These are phyloP conservation scores for Aphelenchoides bicaudatus DNA, from an alignment of 2,888 invertebrate species.

Conservation along the genomic window DNA sequence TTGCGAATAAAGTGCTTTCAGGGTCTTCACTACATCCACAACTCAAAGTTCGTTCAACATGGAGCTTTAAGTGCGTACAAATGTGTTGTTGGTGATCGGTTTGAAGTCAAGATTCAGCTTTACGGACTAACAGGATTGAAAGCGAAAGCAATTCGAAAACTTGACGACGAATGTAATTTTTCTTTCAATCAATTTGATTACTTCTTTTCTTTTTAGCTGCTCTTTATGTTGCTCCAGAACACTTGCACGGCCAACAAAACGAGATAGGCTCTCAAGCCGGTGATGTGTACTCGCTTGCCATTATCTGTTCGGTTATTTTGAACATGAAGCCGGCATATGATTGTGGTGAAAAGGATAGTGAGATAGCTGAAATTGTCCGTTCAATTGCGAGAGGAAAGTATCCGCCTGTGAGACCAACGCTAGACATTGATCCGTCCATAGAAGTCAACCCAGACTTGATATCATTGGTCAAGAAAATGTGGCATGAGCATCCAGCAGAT, in stretches of 20 bases:
- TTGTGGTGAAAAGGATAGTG: no score
- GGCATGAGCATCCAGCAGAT: background rate
- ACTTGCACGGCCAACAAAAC: slow-evolving; percentile 28
- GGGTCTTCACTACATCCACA: slow-evolving; percentile 22
- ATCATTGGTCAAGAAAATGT: background rate
- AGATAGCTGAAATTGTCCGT: slow-evolving; percentile 9
- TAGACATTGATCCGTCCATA: background rate
- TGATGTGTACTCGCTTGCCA: slow-evolving; percentile 18
- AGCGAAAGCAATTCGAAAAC: background rate
- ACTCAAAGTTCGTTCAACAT: slow-evolving; percentile 21
- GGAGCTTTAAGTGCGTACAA: slow-evolving; percentile 15
- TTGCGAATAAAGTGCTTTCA: background rate
- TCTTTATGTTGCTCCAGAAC: slow-evolving; percentile 47
- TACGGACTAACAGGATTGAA: slow-evolving; percentile 25
- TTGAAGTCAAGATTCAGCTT: slow-evolving; percentile 41
- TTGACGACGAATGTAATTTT: slow-evolving; percentile 5
- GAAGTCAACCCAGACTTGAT: slow-evolving; percentile 4
- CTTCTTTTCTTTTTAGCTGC: slow-evolving; percentile 19
- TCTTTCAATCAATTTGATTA: background rate
- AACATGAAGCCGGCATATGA: slow-evolving; percentile 3
- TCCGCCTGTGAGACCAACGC: background rate
- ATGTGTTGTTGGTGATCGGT: slow-evolving; percentile 32
- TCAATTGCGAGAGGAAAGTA: background rate
- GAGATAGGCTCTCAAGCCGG: slow-evolving; percentile 14
- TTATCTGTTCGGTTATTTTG: slow-evolving; percentile 8